These are phyloP conservation scores for Agriopis aurantiaria DNA, from an alignment of 2,888 invertebrate species.

Conservation along the genomic window DNA sequence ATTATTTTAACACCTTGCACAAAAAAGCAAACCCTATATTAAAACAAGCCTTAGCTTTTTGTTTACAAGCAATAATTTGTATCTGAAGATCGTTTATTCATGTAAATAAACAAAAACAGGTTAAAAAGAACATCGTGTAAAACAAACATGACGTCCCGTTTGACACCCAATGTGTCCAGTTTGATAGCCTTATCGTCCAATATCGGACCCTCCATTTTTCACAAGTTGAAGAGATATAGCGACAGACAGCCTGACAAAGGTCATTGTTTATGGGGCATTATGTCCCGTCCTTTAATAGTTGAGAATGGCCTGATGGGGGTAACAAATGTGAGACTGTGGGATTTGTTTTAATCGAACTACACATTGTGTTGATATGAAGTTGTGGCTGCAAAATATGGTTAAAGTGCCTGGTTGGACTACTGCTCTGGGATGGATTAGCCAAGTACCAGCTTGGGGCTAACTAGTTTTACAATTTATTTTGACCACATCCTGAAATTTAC, in stretches of 20 bases:
- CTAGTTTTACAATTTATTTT: too few relatives aligned
- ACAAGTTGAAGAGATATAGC: constrained; percentile 37
- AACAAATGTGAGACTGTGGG: background rate
- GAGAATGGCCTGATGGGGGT: constrained; percentile 21
- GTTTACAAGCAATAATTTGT: too few relatives aligned
- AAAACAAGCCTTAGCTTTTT: too few relatives aligned
- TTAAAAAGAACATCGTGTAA: constrained; percentile 11
- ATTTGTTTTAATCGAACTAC: constrained; percentile 12
- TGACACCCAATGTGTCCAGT: constrained; percentile 28
- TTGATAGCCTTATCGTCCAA: constrained; percentile 34
- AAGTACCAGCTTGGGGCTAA: too few relatives aligned
- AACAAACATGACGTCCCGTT: constrained; percentile 24
- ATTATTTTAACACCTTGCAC: too few relatives aligned
- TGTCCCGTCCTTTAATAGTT: constrained; percentile 43
- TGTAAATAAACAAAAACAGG: background rate
- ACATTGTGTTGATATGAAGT: background rate
- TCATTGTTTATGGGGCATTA: constrained; percentile 52
- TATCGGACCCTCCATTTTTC: constrained; percentile 40
- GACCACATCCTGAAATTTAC: too few relatives aligned
- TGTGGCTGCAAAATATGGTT: too few relatives aligned
- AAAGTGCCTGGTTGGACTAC: too few relatives aligned
- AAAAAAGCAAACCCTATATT: too few relatives aligned
- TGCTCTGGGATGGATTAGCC: too few relatives aligned
- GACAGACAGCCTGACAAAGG: constrained; percentile 50
- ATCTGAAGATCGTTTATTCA: too few relatives aligned